Base-by-base conservation (phyloP, 2,113 vertebrate genomes). In the Synchiropus splendidus region DNA sequence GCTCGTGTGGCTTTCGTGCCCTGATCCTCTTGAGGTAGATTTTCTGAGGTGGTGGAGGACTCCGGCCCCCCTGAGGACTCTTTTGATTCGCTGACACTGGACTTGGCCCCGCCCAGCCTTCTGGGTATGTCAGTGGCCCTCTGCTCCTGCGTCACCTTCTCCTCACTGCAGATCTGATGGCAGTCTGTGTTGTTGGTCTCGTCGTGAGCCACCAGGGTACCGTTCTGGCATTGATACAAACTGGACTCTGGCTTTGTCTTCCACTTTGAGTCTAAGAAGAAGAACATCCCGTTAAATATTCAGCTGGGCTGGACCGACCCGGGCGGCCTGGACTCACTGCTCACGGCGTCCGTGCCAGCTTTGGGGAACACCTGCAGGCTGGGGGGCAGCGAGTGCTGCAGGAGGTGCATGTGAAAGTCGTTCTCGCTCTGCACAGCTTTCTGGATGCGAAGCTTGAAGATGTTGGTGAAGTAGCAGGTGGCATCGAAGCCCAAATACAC, bases 401-500 rank as follows among this genome's bases (percentile, higher is more conserved):
- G 74, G 17, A 87, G 75, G 59, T 87, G 85, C 83, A 86, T 67
- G 68, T 85, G 83, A 60, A 87, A 81, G 60, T 86, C 73, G 5
- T 82, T 87, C 31, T 86, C 82, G 12, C 59, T 85, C 58, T 79
- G 79, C 40, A 85, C 80, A 0, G 80, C 74, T 64, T 85, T 87
- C 67, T 86, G 84, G 17, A 82, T 76, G 36, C 84, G 79, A 65
- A 86, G 70, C 67, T 86, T 87, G 12, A 88, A 83, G 58, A 85
- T 76, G 61, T 82, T 83, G 65, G 82, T 81, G 74, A 88, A 86
- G 68, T 88, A 88, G 66, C 86, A 87, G 47, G 86, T 86, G 56
- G 79, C 83, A 51, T 88, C 84, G 47, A 88, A 88, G 33, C 87
- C 86, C 67, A 88, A 61, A 59, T 85, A 88, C 15, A 86, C 87